Conservation (phyloP, 2,113 vertebrate genomes). For the Diglossa brunneiventris region DNA sequence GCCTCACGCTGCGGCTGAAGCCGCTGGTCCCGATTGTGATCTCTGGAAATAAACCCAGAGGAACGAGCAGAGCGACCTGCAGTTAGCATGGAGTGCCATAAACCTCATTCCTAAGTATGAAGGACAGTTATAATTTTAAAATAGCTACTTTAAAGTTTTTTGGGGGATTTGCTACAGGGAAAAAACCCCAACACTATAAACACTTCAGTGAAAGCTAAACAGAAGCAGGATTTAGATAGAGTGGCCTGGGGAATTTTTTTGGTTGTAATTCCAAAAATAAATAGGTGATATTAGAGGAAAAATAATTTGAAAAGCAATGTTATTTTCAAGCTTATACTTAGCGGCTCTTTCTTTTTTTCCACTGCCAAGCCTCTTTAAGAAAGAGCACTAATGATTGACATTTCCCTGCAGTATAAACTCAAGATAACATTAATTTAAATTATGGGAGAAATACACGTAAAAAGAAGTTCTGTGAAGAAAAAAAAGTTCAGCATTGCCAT, state of each 20-base stretch:
- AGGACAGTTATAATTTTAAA: slow-evolving; percentile 11
- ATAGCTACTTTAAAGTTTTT: not conserved
- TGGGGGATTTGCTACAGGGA: not conserved
- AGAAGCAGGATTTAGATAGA: not conserved
- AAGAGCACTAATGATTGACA: slow-evolving; percentile 36
- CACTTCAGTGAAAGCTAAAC: not conserved
- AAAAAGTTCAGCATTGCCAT: not conserved
- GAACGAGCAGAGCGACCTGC: not conserved
- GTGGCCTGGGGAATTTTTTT: slow-evolving; percentile 10
- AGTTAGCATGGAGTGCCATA: not conserved
- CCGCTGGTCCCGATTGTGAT: not conserved
- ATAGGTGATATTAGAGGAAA: slow-evolving; percentile 23
- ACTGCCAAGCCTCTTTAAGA: slow-evolving; percentile 8
- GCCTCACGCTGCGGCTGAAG: not conserved
- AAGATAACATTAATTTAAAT: slow-evolving; percentile 35
- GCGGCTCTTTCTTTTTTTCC: not conserved
- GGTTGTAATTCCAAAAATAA: slow-evolving; percentile 35
- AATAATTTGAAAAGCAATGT: not conserved
- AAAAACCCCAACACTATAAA: rapidly evolving
- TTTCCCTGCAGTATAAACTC: slow-evolving; percentile 12
- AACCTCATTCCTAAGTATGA: not conserved
- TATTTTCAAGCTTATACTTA: slow-evolving; percentile 39
- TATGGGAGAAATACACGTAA: slow-evolving; percentile 5
- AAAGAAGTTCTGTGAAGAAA: slow-evolving; percentile 26
- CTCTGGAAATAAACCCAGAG: not conserved